Conservation (phyloP, 92 coral and sea anemone species). For the Umimayanthus chanpuru region DNA sequence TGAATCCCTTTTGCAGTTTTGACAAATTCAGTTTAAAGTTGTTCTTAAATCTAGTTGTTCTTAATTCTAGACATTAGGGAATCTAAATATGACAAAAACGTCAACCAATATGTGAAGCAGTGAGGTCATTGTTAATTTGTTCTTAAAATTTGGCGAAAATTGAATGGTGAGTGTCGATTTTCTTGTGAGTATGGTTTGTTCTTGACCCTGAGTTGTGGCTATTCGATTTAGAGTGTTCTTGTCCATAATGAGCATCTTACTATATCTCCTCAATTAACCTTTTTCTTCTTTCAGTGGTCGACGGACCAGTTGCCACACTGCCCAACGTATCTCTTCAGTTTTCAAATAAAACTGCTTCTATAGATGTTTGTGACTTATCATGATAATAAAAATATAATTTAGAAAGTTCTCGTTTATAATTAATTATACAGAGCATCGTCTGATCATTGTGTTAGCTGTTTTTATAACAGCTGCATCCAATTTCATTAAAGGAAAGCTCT, state of each 20-base stretch:
- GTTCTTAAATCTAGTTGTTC: too few relatives aligned
- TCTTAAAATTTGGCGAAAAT: neutral
- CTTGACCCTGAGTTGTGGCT: too few relatives aligned
- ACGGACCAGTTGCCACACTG: neutral
- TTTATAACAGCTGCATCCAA: neutral
- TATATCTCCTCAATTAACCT: neutral
- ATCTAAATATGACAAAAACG: neutral
- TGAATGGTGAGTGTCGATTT: neutral
- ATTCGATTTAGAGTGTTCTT: too few relatives aligned
- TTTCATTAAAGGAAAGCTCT: neutral
- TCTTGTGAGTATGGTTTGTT: neutral
- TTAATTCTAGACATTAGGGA: too few relatives aligned
- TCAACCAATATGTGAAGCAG: neutral
- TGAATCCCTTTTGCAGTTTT: too few relatives aligned
- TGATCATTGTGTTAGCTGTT: neutral
- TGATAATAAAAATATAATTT: neutral
- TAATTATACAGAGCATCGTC: neutral
- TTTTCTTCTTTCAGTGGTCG: neutral
- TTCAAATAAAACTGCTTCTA: neutral
- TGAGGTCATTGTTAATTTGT: neutral
- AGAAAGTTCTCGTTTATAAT: neutral
- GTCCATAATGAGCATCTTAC: neutral
- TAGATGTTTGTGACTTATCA: neutral
- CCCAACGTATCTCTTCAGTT: neutral
- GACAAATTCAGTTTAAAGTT: neutral